A percentile compares a stretch with the other conserved stretches of the same genome.
Evolutionary conservation across 2,888 invertebrate species (phyloP).

Genomic region (Aspidiotus destructor): DNA sequence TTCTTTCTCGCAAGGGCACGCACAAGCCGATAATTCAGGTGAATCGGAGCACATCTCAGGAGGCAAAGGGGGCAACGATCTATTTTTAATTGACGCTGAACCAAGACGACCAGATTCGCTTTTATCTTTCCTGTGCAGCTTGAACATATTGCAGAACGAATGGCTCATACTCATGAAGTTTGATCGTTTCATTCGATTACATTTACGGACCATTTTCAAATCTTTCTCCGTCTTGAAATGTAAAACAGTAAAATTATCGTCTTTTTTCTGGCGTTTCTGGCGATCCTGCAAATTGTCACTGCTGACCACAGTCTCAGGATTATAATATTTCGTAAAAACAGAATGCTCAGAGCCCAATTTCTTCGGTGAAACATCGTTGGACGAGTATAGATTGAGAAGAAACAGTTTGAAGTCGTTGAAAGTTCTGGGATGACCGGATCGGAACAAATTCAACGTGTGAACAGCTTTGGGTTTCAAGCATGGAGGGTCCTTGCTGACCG

Average conservation of each 20-base stretch:
- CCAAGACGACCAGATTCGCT: background rate
- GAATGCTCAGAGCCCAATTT: constrained; percentile 24
- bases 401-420: constrained; percentile 24
- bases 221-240: constrained; percentile 9
- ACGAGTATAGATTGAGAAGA: constrained; percentile 22
- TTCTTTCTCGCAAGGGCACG: constrained; percentile 17
- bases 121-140: constrained; percentile 46
- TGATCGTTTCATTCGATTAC: constrained; percentile 20
- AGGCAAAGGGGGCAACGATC: constrained; percentile 60
- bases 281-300: background rate
- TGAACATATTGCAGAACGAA: constrained; percentile 74
- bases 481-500: constrained; percentile 3
- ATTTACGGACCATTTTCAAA: constrained; percentile 17
- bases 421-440: constrained; percentile 16
- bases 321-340: constrained; percentile 17
- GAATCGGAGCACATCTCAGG: no score
- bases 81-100: constrained; percentile 46
- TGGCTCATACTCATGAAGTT: constrained; percentile 59
- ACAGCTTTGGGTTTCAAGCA: constrained; percentile 25
- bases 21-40: background rate
- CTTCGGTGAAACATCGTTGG: constrained; percentile 15
- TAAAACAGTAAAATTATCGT: constrained; percentile 3
- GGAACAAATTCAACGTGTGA: constrained; percentile 13
- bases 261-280: background rate
- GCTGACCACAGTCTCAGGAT: background rate